phyloP scores from a whole-genome alignment of 2,113 vertebrate genomes.

The Corythornis cristatus region DNA sequence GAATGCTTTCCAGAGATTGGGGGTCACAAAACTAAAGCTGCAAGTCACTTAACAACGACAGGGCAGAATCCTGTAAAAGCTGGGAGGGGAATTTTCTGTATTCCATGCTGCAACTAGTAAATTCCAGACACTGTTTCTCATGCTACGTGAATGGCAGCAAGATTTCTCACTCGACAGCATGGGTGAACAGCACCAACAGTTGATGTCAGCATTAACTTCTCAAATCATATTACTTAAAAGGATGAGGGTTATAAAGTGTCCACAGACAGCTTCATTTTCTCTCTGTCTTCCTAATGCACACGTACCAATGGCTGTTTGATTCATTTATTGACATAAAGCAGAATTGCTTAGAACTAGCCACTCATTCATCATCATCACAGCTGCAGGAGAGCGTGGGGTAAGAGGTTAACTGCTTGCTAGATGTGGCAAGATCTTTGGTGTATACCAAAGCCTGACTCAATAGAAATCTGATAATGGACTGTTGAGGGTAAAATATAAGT shows the following conservation, averaged over 20 bases:
- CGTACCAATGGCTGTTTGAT: constrained; percentile 50
- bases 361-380: constrained; percentile 62
- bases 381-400: constrained; percentile 26
- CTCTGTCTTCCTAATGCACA: neutral
- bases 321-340: constrained; percentile 67
- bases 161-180: neutral
- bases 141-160: constrained; percentile 3
- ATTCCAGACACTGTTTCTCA: constrained; percentile 45
- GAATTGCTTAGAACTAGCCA: constrained; percentile 55
- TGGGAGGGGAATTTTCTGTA: constrained; percentile 15
- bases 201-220: constrained; percentile 64
- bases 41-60: neutral
- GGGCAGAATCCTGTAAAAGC: neutral
- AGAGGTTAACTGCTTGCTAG: constrained; percentile 66
- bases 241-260: constrained; percentile 1
- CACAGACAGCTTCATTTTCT: neutral
- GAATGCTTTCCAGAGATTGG: neutral
- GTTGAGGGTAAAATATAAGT: constrained; percentile 66
- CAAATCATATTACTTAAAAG: constrained; percentile 40
- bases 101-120: neutral
- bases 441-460: constrained; percentile 5
- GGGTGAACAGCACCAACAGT: constrained; percentile 38
- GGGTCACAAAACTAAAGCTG: neutral
- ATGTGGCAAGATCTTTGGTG: constrained; percentile 45
- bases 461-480: constrained; percentile 56